phyloP scores from a whole-genome alignment of 2,113 vertebrate genomes.

The Fregetta grallaria region DNA sequence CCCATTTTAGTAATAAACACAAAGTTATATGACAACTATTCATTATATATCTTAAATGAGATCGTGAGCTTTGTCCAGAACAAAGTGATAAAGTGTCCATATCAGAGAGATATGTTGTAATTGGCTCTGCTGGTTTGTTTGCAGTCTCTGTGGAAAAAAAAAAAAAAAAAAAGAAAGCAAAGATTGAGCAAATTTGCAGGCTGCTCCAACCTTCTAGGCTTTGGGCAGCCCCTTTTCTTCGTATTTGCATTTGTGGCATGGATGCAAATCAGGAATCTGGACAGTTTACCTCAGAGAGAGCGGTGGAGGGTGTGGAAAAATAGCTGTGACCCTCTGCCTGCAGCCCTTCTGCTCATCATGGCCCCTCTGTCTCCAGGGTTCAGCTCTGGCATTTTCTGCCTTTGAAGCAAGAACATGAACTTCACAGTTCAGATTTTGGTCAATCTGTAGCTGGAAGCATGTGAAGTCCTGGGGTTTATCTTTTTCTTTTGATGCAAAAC shows the following conservation, averaged over 20 bases:
- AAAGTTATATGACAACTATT: not conserved
- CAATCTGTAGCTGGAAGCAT: conserved; percentile 10
- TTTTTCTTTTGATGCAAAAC: conserved; percentile 41
- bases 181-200: not conserved
- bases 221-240: not conserved
- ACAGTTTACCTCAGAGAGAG: not conserved
- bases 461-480: not conserved
- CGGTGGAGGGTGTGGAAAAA: not conserved
- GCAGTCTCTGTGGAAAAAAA: not conserved
- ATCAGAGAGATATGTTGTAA: not conserved
- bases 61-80: not conserved
- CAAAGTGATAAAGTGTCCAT: not conserved
- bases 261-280: not conserved
- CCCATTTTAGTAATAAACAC: not conserved
- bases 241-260: not conserved
- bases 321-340: not conserved
- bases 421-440: conserved; percentile 50
- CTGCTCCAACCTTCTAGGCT: not conserved
- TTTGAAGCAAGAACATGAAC: conserved; percentile 21
- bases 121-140: not conserved
- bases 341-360: not conserved
- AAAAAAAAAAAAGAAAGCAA: not conserved
- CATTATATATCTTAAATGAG: not conserved
- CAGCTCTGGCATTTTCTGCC: not conserved
- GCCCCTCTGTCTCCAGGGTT: not conserved